Evolutionary conservation across 2,113 vertebrate species (phyloP).

Genomic region (Petromus typicus): DNA sequence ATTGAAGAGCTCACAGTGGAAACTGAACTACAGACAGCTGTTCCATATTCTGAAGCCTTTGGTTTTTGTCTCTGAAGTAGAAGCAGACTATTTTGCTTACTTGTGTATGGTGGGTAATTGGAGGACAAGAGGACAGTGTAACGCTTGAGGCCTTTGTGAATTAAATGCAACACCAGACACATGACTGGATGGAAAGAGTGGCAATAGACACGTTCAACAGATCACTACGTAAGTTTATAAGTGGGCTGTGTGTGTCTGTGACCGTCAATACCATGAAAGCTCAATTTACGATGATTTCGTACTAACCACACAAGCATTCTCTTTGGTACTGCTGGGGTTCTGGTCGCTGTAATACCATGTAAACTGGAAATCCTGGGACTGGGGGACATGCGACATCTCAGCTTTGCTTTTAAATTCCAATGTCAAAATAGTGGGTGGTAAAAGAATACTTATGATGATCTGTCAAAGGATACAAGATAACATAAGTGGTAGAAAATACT

Average conservation of each 20-base stretch:
- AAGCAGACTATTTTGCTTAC: slow-evolving; percentile 22
- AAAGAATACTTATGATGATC: slow-evolving; percentile 95
- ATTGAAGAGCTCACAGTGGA: background rate
- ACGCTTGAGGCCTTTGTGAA: background rate
- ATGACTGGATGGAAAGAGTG: background rate
- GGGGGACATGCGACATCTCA: slow-evolving; percentile 98
- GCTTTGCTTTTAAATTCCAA: slow-evolving; percentile 98
- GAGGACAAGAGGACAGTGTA: background rate
- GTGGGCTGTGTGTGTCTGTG: background rate
- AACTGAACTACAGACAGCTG: background rate
- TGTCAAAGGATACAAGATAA: slow-evolving; percentile 80
- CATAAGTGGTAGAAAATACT: background rate
- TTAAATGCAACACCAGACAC: background rate
- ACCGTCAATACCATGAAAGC: background rate
- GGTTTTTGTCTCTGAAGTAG: background rate
- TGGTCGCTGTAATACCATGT: slow-evolving; percentile 88
- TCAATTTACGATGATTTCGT: too few species aligned
- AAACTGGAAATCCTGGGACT: slow-evolving; percentile 93
- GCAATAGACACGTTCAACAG: background rate
- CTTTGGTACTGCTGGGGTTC: slow-evolving; percentile 73
- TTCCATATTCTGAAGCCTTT: background rate
- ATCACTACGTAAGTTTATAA: background rate
- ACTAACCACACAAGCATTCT: slow-evolving; percentile 83
- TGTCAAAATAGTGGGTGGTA: slow-evolving; percentile 94
- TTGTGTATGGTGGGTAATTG: background rate